Evolutionary conservation across 2,888 invertebrate genomes (phyloP).

Genomic region (Eudasyphora cyanicolor): DNA sequence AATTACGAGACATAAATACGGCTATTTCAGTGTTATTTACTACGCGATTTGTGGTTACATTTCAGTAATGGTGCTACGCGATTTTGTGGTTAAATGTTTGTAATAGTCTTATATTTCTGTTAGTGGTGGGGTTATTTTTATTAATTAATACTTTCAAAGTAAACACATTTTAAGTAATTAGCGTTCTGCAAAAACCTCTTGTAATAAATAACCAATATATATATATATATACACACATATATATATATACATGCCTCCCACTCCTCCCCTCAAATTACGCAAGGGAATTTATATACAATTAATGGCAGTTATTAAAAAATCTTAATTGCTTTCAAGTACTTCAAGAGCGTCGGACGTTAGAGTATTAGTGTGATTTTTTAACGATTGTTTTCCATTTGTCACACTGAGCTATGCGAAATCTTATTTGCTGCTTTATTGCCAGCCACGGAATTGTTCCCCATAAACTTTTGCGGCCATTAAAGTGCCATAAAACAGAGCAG

Average conservation of each 20-base stretch:
- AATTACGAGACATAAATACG: not conserved
- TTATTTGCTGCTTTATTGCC: not conserved
- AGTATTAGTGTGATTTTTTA: not conserved
- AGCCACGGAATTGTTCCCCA: not conserved
- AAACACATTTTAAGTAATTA: not conserved
- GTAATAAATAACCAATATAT: not conserved
- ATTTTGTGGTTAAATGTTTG: not conserved
- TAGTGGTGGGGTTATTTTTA: not conserved
- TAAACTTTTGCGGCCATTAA: not conserved
- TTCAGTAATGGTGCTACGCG: too few species aligned
- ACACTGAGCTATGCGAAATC: not conserved
- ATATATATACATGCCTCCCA: not conserved
- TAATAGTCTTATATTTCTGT: not conserved
- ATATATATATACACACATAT: too few species aligned
- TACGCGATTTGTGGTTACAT: not conserved
- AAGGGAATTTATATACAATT: not conserved
- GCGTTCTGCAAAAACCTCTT: not conserved
- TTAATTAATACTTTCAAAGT: slow-evolving; percentile 12
- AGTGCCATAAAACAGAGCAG: not conserved
- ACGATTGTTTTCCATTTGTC: slow-evolving; percentile 3
- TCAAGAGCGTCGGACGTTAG: not conserved
- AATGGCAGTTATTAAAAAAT: not conserved
- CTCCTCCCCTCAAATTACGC: not conserved
- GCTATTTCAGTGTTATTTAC: not conserved
- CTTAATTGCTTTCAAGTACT: not conserved